These are phyloP conservation scores for Neoaliturus tenellus DNA, from an alignment of 2,888 invertebrate species.

Conservation along the genomic window DNA sequence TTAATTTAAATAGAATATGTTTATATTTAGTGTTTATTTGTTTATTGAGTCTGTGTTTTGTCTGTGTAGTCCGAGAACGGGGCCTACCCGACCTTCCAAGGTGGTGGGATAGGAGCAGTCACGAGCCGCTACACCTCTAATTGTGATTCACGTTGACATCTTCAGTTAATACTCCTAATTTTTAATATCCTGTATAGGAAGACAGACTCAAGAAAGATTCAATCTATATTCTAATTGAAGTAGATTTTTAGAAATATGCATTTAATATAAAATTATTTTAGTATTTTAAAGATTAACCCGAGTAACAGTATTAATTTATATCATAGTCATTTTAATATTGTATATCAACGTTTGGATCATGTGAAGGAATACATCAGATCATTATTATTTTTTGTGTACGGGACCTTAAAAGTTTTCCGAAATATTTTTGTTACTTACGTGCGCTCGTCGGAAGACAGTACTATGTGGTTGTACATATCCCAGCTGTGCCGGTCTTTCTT, in stretches of 20 bases:
- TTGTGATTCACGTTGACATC: neutral
- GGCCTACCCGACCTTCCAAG: neutral
- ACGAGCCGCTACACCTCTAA: neutral
- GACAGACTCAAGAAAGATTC: neutral
- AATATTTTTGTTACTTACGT: conserved; percentile 5
- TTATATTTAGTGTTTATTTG: no score
- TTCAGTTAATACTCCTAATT: neutral
- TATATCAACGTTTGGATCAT: neutral
- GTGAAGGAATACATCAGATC: neutral
- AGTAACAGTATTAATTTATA: conserved; percentile 17
- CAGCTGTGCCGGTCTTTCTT: neutral
- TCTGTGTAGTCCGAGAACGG: neutral
- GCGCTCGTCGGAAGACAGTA: neutral
- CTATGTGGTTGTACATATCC: conserved; percentile 17
- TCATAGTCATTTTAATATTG: neutral
- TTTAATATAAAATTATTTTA: neutral
- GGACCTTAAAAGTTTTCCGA: neutral
- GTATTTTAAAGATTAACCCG: neutral
- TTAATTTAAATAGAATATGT: no score
- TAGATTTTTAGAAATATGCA: neutral
- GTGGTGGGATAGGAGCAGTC: conserved; percentile 9
- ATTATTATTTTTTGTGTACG: neutral
- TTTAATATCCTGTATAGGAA: neutral
- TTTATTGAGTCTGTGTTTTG: no score
- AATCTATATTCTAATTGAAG: neutral